phyloP scores from a whole-genome alignment of 2,888 invertebrate species.

The Synergus gifuensis region DNA sequence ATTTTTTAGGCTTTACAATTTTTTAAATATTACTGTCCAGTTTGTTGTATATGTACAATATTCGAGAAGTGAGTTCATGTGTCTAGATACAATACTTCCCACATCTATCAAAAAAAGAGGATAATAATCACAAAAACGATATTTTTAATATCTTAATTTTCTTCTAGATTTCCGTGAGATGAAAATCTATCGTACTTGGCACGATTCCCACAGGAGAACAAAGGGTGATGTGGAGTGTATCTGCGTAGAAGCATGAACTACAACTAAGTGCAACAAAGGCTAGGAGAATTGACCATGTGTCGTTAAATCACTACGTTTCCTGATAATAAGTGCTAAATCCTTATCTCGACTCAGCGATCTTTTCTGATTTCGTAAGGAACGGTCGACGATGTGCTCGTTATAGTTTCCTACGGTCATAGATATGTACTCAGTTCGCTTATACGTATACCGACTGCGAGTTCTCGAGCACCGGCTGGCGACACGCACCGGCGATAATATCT shows the following conservation, averaged over 20 bases:
- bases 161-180: constrained; percentile 15
- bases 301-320: constrained; percentile 54
- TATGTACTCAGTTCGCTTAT: constrained; percentile 53
- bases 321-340: constrained; percentile 47
- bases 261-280: constrained; percentile 39
- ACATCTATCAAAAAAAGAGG: neutral
- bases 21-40: neutral
- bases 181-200: constrained; percentile 4
- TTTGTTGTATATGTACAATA: neutral
- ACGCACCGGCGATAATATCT: constrained; percentile 75
- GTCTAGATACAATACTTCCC: neutral
- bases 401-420: constrained; percentile 51
- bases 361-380: constrained; percentile 57
- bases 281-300: constrained; percentile 43
- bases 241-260: constrained; percentile 17
- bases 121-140: constrained; percentile 13
- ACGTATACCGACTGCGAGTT: constrained; percentile 47
- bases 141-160: constrained; percentile 20
- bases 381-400: constrained; percentile 58
- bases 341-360: constrained; percentile 49
- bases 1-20: fast-evolving
- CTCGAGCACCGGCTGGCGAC: constrained; percentile 65
- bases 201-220: constrained; percentile 36
- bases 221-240: constrained; percentile 11
- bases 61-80: neutral